These are phyloP conservation scores for Prosapia bicincta DNA, from an alignment of 2,888 invertebrate species.

Conservation along the genomic window DNA sequence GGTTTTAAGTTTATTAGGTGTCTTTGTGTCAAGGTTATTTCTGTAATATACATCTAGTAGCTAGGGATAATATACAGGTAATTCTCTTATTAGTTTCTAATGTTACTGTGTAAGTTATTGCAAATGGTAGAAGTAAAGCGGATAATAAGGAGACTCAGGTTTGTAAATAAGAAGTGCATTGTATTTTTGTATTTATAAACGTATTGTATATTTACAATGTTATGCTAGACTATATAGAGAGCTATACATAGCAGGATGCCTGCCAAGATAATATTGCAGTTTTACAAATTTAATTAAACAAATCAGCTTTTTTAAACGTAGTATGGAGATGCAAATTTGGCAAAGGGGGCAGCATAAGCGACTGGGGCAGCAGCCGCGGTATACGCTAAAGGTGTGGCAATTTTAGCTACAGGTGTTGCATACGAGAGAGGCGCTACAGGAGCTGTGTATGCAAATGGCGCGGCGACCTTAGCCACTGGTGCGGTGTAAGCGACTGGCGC, in stretches of 20 bases:
- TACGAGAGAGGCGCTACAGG: constrained; percentile 38
- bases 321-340: constrained; percentile 47
- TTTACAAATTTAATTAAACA: too few relatives aligned
- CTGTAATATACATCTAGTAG: too few relatives aligned
- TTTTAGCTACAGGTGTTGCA: constrained; percentile 42
- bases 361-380: constrained; percentile 20
- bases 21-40: too few relatives aligned
- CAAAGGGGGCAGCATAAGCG: constrained; percentile 41
- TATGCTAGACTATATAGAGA: neutral
- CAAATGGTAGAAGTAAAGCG: too few relatives aligned
- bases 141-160: too few relatives aligned
- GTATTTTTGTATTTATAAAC: too few relatives aligned
- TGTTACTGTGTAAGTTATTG: too few relatives aligned
- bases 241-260: neutral
- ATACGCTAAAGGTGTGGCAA: constrained; percentile 14
- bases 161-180: too few relatives aligned
- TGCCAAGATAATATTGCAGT: neutral
- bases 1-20: too few relatives aligned
- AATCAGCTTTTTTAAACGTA: neutral
- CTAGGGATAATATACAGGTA: too few relatives aligned
- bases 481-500: constrained; percentile 43
- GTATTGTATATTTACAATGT: too few relatives aligned
- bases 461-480: constrained; percentile 44
- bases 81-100: too few relatives aligned
- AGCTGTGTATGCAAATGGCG: constrained; percentile 43